Conservation (phyloP, 1,140 invertebrate genomes). For the Drosophila trapezifrons region DNA sequence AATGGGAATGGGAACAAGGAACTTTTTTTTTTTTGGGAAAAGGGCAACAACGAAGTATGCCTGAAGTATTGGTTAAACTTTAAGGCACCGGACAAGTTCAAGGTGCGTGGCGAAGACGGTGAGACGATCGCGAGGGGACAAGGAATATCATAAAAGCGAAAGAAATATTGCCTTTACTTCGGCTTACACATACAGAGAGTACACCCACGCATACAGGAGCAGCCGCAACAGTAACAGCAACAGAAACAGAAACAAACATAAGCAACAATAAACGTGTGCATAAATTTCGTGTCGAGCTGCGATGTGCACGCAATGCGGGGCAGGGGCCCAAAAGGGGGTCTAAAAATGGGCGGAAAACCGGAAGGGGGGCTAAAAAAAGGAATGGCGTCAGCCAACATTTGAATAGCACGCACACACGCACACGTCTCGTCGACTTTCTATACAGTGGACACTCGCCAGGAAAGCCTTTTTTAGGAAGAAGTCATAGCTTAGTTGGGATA, state of each 20-base stretch:
- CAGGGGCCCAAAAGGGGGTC: conserved; percentile 1
- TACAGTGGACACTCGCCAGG: conserved; percentile 29
- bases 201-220: conserved; percentile 8
- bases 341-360: conserved; percentile 30
- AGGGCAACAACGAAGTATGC: conserved; percentile 31
- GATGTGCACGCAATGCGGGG: conserved; percentile 46
- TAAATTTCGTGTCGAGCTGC: conserved; percentile 66
- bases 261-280: conserved; percentile 71
- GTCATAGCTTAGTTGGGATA: no score
- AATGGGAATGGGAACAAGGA: not conserved
- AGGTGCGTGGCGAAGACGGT: conserved; percentile 21
- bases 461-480: no score
- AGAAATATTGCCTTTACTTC: conserved; percentile 57
- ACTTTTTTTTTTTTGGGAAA: not conserved
- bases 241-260: conserved; percentile 44
- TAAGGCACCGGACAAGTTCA: conserved; percentile 50
- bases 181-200: conserved; percentile 21
- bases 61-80: conserved; percentile 51
- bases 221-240: conserved; percentile 2
- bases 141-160: conserved; percentile 49
- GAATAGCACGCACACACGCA: conserved; percentile 74
- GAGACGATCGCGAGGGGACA: not conserved
- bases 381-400: conserved; percentile 79
- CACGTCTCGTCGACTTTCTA: conserved; percentile 16
- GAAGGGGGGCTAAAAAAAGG: conserved; percentile 47